Evolutionary conservation across 2,797 vertebrate genomes (phyloP).

Genomic region (Ataeniobius toweri): DNA sequence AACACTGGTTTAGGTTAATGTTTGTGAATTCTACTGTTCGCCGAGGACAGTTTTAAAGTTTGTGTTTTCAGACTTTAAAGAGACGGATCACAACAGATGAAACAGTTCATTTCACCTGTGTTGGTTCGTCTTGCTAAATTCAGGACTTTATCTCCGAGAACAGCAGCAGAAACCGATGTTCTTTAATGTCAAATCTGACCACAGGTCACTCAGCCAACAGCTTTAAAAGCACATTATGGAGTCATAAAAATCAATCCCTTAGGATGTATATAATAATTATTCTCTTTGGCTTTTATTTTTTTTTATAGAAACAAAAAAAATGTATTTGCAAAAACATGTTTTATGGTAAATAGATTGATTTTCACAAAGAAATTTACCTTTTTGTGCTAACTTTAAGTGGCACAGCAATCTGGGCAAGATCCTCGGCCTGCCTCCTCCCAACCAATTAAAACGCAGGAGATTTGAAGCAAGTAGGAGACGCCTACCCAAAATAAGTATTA

Average conservation of each 20-base stretch:
- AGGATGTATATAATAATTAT: not conserved
- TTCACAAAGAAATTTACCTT: not conserved
- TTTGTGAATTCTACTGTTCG: slow-evolving; percentile 13
- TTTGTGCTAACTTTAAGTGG: not conserved
- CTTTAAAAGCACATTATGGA: not conserved
- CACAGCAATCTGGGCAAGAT: not conserved
- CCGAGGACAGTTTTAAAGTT: not conserved
- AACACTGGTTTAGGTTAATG: not conserved
- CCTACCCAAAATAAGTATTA: not conserved
- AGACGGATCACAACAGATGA: not conserved
- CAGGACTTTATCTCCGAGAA: slow-evolving; percentile 18
- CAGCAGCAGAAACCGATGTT: slow-evolving; percentile 20
- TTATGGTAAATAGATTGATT: not conserved
- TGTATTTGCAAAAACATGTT: not conserved
- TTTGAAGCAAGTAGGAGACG: not conserved
- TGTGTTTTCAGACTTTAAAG: slow-evolving; percentile 1
- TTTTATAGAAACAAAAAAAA: not conserved
- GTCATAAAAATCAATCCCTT: not conserved
- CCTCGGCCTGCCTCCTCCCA: not conserved
- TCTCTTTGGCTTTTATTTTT: not conserved
- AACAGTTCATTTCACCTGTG: slow-evolving; percentile 6
- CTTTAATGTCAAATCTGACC: slow-evolving; percentile 32
- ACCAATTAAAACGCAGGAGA: not conserved
- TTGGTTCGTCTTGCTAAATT: slow-evolving; percentile 22
- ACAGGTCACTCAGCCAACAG: slow-evolving; percentile 44